phyloP scores from a whole-genome alignment of 2,888 invertebrate genomes.

The Lathronympha strigana region DNA sequence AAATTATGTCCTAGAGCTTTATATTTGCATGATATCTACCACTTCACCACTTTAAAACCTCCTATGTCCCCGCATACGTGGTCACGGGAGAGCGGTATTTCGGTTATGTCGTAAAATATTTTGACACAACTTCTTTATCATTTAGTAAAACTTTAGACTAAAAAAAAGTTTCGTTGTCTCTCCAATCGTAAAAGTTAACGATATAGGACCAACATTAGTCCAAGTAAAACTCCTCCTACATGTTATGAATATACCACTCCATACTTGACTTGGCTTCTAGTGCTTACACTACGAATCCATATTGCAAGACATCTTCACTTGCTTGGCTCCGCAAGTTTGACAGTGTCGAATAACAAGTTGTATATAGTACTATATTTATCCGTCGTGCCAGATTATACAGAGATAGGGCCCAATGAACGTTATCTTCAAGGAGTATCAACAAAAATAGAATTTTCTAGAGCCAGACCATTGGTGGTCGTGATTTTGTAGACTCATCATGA shows the following conservation, averaged over 20 bases:
- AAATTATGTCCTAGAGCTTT: conserved; percentile 14
- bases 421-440: conserved; percentile 21
- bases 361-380: conserved; percentile 22
- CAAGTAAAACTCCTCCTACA: no score
- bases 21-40: background rate
- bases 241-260: no score
- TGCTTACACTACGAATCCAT: background rate
- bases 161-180: no score
- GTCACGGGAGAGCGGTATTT: no score
- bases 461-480: conserved; percentile 25
- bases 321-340: conserved; percentile 4
- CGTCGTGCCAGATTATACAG: conserved; percentile 23
- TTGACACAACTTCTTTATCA: no score
- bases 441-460: conserved; percentile 25
- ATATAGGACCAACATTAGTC: no score
- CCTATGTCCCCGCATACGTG: no score
- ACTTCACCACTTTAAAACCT: no score
- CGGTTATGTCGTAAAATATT: no score
- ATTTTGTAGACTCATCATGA: conserved; percentile 19
- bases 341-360: conserved; percentile 3
- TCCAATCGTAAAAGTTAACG: no score
- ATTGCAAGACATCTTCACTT: background rate
- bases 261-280: no score
- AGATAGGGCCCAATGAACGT: conserved; percentile 15
- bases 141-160: no score